Conservation (phyloP, 2,888 invertebrate genomes). For the Volucella zonaria region DNA sequence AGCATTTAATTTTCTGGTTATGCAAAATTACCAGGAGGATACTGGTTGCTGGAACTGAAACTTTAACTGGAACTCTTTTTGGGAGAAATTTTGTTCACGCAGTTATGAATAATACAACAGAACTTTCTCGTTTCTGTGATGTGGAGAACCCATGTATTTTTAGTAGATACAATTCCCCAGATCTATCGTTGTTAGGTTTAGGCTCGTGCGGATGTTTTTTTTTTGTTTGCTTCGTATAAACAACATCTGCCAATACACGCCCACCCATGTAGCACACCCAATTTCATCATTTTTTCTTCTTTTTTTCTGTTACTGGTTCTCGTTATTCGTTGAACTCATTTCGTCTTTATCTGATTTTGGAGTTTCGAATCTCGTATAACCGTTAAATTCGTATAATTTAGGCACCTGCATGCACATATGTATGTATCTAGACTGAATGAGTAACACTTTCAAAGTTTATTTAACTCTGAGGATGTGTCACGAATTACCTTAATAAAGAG, state of each 20-base stretch:
- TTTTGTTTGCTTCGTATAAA: constrained; percentile 50
- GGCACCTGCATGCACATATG: neutral
- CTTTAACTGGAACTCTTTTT: neutral
- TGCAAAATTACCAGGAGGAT: neutral
- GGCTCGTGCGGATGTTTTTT: constrained; percentile 20
- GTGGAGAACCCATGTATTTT: neutral
- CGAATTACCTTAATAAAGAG: neutral
- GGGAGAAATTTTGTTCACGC: neutral
- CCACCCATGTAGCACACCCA: constrained; percentile 45
- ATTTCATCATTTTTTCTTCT: constrained; percentile 10
- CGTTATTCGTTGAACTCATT: neutral
- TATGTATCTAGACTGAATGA: constrained; percentile 3
- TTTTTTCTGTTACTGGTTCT: neutral
- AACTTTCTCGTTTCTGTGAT: constrained; percentile 12
- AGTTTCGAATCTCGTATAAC: constrained; percentile 7
- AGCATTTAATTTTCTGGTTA: neutral
- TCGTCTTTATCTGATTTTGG: neutral
- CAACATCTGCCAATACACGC: constrained; percentile 18
- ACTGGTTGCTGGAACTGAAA: neutral
- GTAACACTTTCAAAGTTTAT: constrained; percentile 23
- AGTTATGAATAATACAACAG: neutral
- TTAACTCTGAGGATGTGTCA: constrained; percentile 26
- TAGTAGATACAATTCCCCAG: neutral
- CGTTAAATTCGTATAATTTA: constrained; percentile 12
- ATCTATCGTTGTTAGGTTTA: neutral